Base-by-base conservation (phyloP, 2,888 invertebrate genomes). In the Hoplodrina blanda region DNA sequence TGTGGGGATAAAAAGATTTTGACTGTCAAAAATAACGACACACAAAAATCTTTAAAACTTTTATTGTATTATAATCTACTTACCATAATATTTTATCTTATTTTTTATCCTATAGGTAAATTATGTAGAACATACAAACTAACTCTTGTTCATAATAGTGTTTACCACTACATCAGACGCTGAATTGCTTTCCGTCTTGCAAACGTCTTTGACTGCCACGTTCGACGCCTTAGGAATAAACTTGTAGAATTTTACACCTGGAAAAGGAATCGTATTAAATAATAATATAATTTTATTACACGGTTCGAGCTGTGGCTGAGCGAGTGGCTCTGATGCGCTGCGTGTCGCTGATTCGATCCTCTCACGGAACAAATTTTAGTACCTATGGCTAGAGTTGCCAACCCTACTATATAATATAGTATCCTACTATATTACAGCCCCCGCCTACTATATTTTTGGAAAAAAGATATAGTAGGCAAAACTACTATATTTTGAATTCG, bases 221-320 rank as follows among this genome's bases (percentile, higher is more conserved):
- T 74, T 77, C 4, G 74, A 83, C 25, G 56, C 25, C 61, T 83
- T 87, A 60, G 91, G 91, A 44, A 85, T 83, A 57, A 95, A 94
- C 76, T 94, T 95, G 87, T 92, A 95, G 82, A 96, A 93, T 85
- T 93, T 92, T 44, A 93, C 92, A 77, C 94, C 95, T 95, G 91
- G 56, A 88, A 87, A 62, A 78, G 0, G 7, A 50, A 54, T n/a
- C 15, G 19, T 4, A 10, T 17, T 19, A 19, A 46, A 3, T 11
- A 25, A 25, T 25, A 25, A 25, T 25, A 25, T 25, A 25, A 25
- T 25, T 25, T 25, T 1, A 25, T 25, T 1, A 25, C 25, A 25
- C 1, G 25, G 25, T 25, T 25, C 25, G 25, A 1, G 25, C 25
- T 25, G 25, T 25, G 25, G 25, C 25, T 25, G 25, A 25, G 25